These are phyloP conservation scores for Eudiplozoon nipponicum DNA, from an alignment of 2,888 invertebrate genomes.

Conservation along the genomic window DNA sequence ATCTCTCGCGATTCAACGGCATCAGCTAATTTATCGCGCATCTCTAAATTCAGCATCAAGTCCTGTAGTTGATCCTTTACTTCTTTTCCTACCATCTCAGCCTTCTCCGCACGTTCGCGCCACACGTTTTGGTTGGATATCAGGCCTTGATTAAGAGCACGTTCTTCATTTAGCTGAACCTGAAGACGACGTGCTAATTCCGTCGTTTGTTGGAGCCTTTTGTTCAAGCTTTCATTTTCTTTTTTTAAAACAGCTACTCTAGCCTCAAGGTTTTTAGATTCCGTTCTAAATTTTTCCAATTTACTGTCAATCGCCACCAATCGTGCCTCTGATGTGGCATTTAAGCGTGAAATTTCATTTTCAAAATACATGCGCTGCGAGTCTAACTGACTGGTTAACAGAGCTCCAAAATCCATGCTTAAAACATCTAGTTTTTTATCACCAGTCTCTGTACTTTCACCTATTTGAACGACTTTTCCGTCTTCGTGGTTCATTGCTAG, in stretches of 20 bases:
- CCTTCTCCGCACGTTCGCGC: constrained; percentile 30
- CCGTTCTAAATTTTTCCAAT: constrained; percentile 18
- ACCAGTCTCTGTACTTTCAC: constrained; percentile 19
- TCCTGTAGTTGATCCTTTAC: background rate
- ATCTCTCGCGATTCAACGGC: no score
- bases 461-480: constrained; percentile 50
- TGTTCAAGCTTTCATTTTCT: background rate
- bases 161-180: constrained; percentile 46
- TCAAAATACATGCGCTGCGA: constrained; percentile 67
- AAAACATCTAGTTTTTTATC: constrained; percentile 66
- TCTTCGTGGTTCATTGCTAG: constrained; percentile 76
- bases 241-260: background rate
- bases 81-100: constrained; percentile 13
- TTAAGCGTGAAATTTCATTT: constrained; percentile 34
- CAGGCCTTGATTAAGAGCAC: constrained; percentile 45
- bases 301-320: constrained; percentile 18
- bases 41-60: constrained; percentile 1
- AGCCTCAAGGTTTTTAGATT: constrained; percentile 18
- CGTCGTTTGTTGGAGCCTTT: constrained; percentile 19
- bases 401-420: constrained; percentile 58
- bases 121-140: constrained; percentile 39
- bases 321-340: constrained; percentile 23
- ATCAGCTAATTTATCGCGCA: background rate
- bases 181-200: constrained; percentile 35
- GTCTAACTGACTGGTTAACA: constrained; percentile 70